Evolutionary conservation across 2,888 invertebrate species (phyloP), one percentile per base, ranked within the genome.

Genomic region (Nesidiocoris tenuis): DNA sequence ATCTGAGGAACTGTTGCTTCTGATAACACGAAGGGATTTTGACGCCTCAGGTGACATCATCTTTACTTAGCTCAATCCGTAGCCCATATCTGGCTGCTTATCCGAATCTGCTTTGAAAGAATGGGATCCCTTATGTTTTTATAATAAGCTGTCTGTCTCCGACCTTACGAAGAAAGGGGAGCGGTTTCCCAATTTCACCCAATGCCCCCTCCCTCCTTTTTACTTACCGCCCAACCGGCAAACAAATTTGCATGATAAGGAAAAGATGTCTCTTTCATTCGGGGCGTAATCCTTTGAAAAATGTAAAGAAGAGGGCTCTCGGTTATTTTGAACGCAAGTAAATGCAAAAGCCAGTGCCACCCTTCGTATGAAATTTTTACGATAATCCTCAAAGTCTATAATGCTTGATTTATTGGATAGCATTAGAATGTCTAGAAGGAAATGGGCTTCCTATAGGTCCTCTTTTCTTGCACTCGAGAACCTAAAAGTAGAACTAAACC

Each of bases 251-350:
- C 70, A 70, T 70, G 70, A 59, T 70, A 70, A 70, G 70, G 70
- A 70, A 70, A 70, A 70, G 70, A 70, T 70, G 21, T 70, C 25
- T 70, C 70, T 57, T 70, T 70, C 70, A 21, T 23, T 25, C 39
- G 39, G 12, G 39, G 12, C 17, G 70, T 70, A 70, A 70, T 70
- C 70, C 70, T 70, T 70, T 70, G 59, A 70, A 70, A 70, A 70
- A 59, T 39, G 12, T 39, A 39, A 39, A 39, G 39, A 39, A 39
- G 39, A 39, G 12, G 39, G 39, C 3, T 7, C 5, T 7, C 5
- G 39, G 39, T 39, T 39, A 39, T 39, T 39, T 39, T 12, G 39
- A 7, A 39, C 39, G 39, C 39, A 12, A 39, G 39, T 7, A 39
- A 39, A 39, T 39, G 39, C 39, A 12, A 39, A 39, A 39, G 39